Evolutionary conservation across 1,140 invertebrate genomes (phyloP), one percentile per base, ranked within the genome.

Genomic region (Zaprionus inermis): DNA sequence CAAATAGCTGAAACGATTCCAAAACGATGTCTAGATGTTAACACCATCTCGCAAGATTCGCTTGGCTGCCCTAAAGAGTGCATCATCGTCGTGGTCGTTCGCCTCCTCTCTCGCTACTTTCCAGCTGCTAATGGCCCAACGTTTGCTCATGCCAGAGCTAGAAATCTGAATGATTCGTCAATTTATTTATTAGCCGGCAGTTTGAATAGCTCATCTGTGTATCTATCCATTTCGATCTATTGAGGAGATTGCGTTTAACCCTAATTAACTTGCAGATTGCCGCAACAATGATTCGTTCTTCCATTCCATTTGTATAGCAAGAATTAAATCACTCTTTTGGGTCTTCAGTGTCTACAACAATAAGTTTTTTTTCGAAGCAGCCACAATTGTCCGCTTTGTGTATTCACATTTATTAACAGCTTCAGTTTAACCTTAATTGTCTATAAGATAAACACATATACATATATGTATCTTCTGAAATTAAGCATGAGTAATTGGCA

Each of bases 1-100:
- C 67, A 78, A 82, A 78, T 46, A 32, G 63, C 36, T 56, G 22
- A 32, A 56, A 44, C 41, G 14, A 55, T 32, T 56, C 34, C 52
- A 44, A 44, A 44, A 44, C 38, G 44, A 58, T 57, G 55, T 58
- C 57, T 58, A 60, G 44, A 34, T 60, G 36, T 68, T 68, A 73
- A 68, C 70, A 55, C 56, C 71, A 68, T 61, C 65, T 34, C 24
- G n/a, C 36, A 4, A 70, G 58, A 46, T 61, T 61, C 36, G 34
- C 24, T 22, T 55, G n/a, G 49, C 32, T 64, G 58, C 34, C 59
- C 59, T 54, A 66, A 51, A 66, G 34, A 67, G 49, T 55, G 51
- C 51, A 54, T 54, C 12, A 7, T 16, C n/a, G 0, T 5, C n/a
- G n/a, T n/a, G n/a, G n/a, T n/a, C n/a, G n/a, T n/a, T 2, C 2